Percentiles rank a stretch among this genome's conserved stretches.
These are phyloP conservation scores for Nomia melanderi DNA, from an alignment of 1,140 invertebrate genomes.

Conservation along the genomic window DNA sequence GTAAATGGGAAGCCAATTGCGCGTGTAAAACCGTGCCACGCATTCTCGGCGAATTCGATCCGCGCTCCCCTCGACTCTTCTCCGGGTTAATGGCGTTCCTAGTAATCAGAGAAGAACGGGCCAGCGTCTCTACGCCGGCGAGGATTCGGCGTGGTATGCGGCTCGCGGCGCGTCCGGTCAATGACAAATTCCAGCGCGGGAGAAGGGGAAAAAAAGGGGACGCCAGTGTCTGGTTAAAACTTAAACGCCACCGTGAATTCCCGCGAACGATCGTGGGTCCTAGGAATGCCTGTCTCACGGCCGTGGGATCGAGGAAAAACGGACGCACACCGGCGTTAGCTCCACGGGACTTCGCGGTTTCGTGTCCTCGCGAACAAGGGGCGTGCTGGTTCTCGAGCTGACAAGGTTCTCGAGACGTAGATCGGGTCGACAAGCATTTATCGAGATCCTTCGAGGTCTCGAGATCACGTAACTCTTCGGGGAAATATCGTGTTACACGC, in stretches of 20 bases:
- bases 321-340: slow-evolving; percentile 17
- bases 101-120: not conserved
- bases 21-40: not conserved
- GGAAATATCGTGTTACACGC: too few relatives aligned
- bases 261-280: slow-evolving; percentile 44
- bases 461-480: too few relatives aligned
- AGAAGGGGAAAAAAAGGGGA: slow-evolving; percentile 13
- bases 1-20: not conserved
- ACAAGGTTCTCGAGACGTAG: too few relatives aligned
- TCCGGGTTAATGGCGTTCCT: slow-evolving; percentile 8
- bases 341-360: slow-evolving; percentile 57
- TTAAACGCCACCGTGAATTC: slow-evolving; percentile 37
- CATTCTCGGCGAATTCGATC: not conserved
- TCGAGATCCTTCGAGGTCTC: too few relatives aligned
- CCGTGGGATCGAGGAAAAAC: slow-evolving; percentile 36
- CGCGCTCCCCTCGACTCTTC: not conserved
- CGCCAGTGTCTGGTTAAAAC: slow-evolving; percentile 22
- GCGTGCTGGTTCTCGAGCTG: too few relatives aligned
- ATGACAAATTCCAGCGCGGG: slow-evolving; percentile 47
- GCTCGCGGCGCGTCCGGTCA: not conserved
- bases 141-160: slow-evolving; percentile 38
- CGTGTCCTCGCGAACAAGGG: slow-evolving; percentile 4
- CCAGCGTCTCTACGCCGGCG: not conserved
- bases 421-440: too few relatives aligned
- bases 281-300: slow-evolving; percentile 62